phyloP scores from a whole-genome alignment of 2,888 invertebrate genomes.

The Prostheceraeus crozeri region DNA sequence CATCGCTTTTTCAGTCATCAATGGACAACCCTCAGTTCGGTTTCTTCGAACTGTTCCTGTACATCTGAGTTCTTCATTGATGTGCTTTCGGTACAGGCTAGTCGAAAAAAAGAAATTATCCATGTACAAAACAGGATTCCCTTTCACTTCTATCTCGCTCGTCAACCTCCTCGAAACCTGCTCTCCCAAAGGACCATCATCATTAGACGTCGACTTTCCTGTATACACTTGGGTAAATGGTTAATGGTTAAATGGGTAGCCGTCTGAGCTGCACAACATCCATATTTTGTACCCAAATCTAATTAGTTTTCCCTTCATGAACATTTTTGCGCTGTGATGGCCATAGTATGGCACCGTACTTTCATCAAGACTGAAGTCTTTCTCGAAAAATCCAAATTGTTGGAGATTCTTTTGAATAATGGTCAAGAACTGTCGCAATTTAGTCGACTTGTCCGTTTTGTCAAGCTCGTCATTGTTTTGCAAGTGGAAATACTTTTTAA shows the following conservation, averaged over 20 bases:
- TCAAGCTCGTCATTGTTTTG: constrained; percentile 33
- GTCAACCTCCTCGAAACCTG: background rate
- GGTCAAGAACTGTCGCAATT: constrained; percentile 38
- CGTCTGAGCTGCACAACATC: constrained; percentile 37
- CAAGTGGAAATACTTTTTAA: constrained; percentile 40
- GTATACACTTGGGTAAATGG: too few relatives aligned
- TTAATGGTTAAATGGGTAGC: constrained; percentile 26
- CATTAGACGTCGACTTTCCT: background rate
- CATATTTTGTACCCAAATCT: constrained; percentile 43
- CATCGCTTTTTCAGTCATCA: background rate
- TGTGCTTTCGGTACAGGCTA: too few relatives aligned
- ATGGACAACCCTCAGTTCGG: background rate
- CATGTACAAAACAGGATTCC: background rate
- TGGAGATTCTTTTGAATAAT: constrained; percentile 37
- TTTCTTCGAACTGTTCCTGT: background rate
- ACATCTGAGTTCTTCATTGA: constrained; percentile 15
- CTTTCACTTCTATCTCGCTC: background rate
- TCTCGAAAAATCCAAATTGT: constrained; percentile 28
- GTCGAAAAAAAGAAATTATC: too few relatives aligned
- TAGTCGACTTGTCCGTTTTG: constrained; percentile 39
- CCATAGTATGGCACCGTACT: constrained; percentile 52
- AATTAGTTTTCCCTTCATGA: constrained; percentile 43
- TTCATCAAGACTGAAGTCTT: constrained; percentile 45
- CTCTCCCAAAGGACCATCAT: background rate
- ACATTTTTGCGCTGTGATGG: constrained; percentile 42